Percentiles rank a stretch among this genome's conserved stretches.
Conservation (phyloP, 2,113 vertebrate genomes). For the Probosciger aterrimus region DNA sequence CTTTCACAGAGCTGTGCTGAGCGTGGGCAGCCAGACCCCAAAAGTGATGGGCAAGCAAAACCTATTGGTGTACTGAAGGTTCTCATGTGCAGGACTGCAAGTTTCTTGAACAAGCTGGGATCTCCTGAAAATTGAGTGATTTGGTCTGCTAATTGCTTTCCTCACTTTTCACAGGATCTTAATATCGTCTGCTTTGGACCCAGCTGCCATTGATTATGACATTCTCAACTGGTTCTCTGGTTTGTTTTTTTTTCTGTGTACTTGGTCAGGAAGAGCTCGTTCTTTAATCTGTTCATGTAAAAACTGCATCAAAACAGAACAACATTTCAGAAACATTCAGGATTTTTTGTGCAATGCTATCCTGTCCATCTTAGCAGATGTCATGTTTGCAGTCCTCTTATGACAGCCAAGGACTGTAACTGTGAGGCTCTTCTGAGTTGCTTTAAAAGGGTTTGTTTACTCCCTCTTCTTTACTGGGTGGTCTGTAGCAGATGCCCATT, state of each 20-base stretch:
- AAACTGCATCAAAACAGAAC: not conserved
- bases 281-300: not conserved
- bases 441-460: not conserved
- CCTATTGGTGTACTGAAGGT: not conserved
- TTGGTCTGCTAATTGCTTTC: not conserved
- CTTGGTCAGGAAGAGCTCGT: not conserved
- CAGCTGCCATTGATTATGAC: not conserved
- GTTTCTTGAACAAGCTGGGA: not conserved
- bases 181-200: not conserved
- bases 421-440: not conserved
- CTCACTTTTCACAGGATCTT: not conserved
- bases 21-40: not conserved
- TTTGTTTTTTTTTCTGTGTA: not conserved
- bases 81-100: not conserved
- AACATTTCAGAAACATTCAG: not conserved
- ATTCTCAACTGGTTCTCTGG: not conserved
- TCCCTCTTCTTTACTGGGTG: not conserved
- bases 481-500: not conserved
- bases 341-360: not conserved
- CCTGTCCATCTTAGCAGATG: not conserved
- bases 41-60: not conserved
- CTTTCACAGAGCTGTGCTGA: not conserved
- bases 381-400: not conserved
- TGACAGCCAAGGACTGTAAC: not conserved
- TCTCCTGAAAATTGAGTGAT: not conserved